Percentiles rank a stretch among this genome's conserved stretches.
phyloP scores from a whole-genome alignment of 2,797 vertebrate species.

The Gymnoscopelus microlampas region DNA sequence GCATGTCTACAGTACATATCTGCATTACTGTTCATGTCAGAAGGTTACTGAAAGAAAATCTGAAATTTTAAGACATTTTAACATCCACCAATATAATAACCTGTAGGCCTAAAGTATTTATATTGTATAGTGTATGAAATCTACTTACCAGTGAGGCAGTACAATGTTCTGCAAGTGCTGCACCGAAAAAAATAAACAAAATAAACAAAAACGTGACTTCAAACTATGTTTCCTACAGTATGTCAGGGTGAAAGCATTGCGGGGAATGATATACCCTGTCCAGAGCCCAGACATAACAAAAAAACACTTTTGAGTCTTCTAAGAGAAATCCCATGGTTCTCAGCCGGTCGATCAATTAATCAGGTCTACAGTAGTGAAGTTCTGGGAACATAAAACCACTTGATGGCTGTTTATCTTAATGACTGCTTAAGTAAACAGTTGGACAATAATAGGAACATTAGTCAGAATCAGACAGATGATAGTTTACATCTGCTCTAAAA shows the following conservation, averaged over 20 bases:
- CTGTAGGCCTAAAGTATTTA: no score
- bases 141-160: constrained; percentile 1
- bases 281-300: neutral
- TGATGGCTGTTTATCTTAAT: constrained; percentile 40
- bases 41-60: no score
- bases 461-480: neutral
- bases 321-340: neutral
- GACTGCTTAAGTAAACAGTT: constrained; percentile 39
- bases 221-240: neutral
- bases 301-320: neutral
- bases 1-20: no score
- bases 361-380: neutral
- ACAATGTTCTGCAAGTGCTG: neutral
- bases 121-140: neutral
- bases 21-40: no score
- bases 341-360: constrained; percentile 8
- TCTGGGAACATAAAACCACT: neutral
- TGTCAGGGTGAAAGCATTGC: neutral
- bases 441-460: constrained; percentile 37
- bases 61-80: no score
- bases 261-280: neutral
- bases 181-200: neutral
- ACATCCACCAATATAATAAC: no score
- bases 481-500: neutral
- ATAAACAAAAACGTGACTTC: neutral